Evolutionary conservation across 2,888 invertebrate genomes (phyloP), one percentile per base, ranked within the genome.

Genomic region (Pandemis heparana): DNA sequence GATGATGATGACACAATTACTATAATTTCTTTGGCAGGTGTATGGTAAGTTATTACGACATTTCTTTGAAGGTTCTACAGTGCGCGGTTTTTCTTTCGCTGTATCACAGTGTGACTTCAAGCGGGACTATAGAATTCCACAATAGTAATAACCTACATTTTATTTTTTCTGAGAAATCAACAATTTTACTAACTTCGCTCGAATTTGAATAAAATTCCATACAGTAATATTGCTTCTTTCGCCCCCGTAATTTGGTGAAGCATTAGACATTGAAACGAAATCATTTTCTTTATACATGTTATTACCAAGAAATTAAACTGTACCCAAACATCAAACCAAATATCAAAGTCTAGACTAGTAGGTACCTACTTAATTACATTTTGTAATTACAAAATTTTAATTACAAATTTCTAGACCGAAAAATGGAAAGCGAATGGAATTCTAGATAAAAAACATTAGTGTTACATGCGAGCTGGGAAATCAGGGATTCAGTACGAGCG

Each of bases 381-480:
- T 59, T 18, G 48, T 66, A 61, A 67, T 71, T 68, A 63, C 38
- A 59, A 4, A 38, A 38, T 60, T 23, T 51, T 67, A 62, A 67
- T 67, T 64, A 63, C 38, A 62, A 68, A 63, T 43, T 53, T 63
- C 59, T 59, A 48, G 48, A 59, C 68, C 16, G 59, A 69, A 59
- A 69, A 69, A 46, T 43, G 38, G 38, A 41, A 51, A 16, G 48
- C 23, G 18, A 43, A 16, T 62, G 23, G 23, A 32, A 53, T 59
- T 64, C 16, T 38, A 73, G 73, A 69, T 69, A 68, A 68, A 32
- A 73, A 73, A 69, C 73, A 73, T 73, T 73, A 73, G 48, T 60
- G 68, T 41, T 56, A 73, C 72, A 68, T 56, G 59, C 48, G 68
- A 48, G 67, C 72, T 71, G 63, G 68, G 71, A 68, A 69, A 69